Percentiles rank a stretch among this genome's conserved stretches.
Conservation (phyloP, 2,113 vertebrate species). For the Ptyas mucosa region DNA sequence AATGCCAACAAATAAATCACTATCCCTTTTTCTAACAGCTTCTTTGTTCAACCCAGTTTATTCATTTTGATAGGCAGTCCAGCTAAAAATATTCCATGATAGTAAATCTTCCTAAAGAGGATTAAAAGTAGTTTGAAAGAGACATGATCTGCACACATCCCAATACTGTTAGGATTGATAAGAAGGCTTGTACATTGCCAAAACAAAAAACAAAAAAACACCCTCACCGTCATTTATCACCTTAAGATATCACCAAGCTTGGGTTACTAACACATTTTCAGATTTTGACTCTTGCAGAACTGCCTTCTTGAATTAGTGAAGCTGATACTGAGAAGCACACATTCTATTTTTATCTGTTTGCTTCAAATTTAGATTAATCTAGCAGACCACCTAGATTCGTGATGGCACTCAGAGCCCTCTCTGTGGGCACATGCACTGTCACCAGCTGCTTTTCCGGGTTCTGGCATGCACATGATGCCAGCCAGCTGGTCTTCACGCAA, state of each 20-base stretch:
- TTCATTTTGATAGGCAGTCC: not conserved
- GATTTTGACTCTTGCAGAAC: not conserved
- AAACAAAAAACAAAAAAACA: not conserved
- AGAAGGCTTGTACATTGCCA: not conserved
- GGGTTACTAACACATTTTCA: not conserved
- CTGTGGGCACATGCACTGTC: no score
- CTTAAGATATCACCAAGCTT: not conserved
- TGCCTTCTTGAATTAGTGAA: not conserved
- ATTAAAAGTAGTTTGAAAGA: not conserved
- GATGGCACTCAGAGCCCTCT: no score
- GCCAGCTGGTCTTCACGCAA: no score
- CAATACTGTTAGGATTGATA: not conserved
- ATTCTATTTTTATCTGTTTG: not conserved
- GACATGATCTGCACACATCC: not conserved
- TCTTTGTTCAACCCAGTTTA: not conserved
- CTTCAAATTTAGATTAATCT: not conserved
- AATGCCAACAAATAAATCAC: slow-evolving; percentile 1
- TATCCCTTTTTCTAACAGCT: not conserved
- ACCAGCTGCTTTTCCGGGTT: no score
- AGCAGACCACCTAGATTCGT: not conserved
- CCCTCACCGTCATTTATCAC: not conserved
- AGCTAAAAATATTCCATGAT: not conserved
- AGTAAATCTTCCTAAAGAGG: not conserved
- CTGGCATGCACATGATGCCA: no score
- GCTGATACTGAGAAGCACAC: not conserved